Conservation (phyloP, 1,140 invertebrate species). For the Yoshiicerus persimilis region DNA sequence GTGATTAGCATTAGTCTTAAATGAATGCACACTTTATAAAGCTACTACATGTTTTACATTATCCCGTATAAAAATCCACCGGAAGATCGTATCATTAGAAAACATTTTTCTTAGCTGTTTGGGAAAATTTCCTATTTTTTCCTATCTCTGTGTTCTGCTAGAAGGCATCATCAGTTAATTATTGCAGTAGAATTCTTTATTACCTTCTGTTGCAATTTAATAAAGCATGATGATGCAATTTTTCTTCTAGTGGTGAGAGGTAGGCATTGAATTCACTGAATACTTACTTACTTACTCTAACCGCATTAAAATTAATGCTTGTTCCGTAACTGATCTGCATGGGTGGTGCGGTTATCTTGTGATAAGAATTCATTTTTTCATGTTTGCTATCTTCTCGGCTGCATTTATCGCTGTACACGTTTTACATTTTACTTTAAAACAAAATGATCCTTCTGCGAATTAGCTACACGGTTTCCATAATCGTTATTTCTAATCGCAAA, state of each 20-base stretch:
- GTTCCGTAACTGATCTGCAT: neutral
- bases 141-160: neutral
- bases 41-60: neutral
- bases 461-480: neutral
- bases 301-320: neutral
- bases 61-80: neutral
- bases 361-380: neutral
- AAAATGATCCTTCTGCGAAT: neutral
- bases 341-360: neutral
- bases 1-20: constrained; percentile 6
- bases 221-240: neutral
- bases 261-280: neutral
- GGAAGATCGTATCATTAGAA: neutral
- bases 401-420: neutral
- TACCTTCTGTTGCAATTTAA: neutral
- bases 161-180: neutral
- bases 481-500: neutral
- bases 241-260: too few species aligned
- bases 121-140: neutral
- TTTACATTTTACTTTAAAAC: neutral
- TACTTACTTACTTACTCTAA: neutral
- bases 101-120: neutral
- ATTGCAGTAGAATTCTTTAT: neutral
- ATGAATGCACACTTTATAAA: neutral
- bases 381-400: neutral